phyloP scores from a whole-genome alignment of 2,113 vertebrate species.

The Engraulis encrasicolus region DNA sequence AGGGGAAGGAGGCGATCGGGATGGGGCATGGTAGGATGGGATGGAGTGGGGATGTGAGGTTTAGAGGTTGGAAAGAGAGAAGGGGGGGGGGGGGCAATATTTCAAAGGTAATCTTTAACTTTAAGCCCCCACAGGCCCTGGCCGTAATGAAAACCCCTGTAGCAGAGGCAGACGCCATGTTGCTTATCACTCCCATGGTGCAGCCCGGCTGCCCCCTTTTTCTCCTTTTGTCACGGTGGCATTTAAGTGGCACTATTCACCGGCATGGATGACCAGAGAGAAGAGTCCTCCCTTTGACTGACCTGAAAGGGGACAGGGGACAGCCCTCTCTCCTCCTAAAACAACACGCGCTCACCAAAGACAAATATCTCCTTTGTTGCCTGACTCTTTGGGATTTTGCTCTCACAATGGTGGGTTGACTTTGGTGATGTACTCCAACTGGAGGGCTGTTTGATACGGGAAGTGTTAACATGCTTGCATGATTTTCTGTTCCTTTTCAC shows the following conservation, averaged over 20 bases:
- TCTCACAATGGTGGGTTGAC: slow-evolving; percentile 22
- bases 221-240: slow-evolving; percentile 72
- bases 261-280: slow-evolving; percentile 66
- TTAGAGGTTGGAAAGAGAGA: no score
- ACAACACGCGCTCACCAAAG: slow-evolving; percentile 62
- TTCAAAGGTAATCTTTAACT: slow-evolving; percentile 95
- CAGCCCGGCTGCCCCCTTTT: slow-evolving; percentile 60
- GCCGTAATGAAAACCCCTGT: slow-evolving; percentile 71
- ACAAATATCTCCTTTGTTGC: slow-evolving; percentile 69
- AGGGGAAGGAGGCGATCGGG: no score
- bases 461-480: background rate
- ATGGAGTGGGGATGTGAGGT: no score
- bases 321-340: slow-evolving; percentile 70
- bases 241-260: slow-evolving; percentile 77
- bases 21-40: no score
- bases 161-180: slow-evolving; percentile 69
- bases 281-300: slow-evolving; percentile 68
- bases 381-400: slow-evolving; percentile 41
- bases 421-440: background rate
- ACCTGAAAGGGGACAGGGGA: slow-evolving; percentile 68
- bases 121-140: slow-evolving; percentile 74
- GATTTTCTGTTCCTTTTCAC: background rate
- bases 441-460: background rate
- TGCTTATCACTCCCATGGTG: slow-evolving; percentile 68
- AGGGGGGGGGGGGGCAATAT: slow-evolving; percentile 73